These are phyloP conservation scores for Melangyna quadrimaculata DNA, from an alignment of 2,888 invertebrate genomes.

Conservation along the genomic window DNA sequence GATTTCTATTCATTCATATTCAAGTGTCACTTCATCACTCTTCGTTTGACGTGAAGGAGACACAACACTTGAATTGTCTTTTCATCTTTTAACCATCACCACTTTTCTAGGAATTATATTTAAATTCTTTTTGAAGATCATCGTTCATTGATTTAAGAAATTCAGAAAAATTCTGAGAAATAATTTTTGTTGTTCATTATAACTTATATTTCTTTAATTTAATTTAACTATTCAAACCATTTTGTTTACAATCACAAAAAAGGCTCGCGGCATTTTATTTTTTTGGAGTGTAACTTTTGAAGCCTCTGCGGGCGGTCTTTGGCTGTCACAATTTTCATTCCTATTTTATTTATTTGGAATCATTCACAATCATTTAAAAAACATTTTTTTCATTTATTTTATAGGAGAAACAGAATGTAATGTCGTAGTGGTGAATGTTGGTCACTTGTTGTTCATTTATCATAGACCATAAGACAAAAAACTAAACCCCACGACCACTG, in stretches of 20 bases:
- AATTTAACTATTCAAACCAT: not conserved
- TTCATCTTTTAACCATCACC: not conserved
- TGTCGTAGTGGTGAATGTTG: not conserved
- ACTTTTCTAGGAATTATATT: conserved; percentile 54
- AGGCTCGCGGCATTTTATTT: not conserved
- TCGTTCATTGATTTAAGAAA: conserved; percentile 19
- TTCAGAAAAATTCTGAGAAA: conserved; percentile 42
- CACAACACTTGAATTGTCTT: conserved; percentile 19
- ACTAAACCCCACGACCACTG: conserved; percentile 35
- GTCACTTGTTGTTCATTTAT: conserved; percentile 13
- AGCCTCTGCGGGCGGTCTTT: conserved; percentile 2
- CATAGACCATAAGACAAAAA: conserved; percentile 11
- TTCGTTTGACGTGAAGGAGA: conserved; percentile 3
- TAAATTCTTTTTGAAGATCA: conserved; percentile 31
- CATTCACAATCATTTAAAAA: conserved; percentile 1
- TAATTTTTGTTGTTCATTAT: not conserved
- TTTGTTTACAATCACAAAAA: not conserved
- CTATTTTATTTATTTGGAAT: not conserved
- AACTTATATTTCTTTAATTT: not conserved
- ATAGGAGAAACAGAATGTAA: not conserved
- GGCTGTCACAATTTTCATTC: conserved; percentile 10
- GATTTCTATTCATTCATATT: not conserved
- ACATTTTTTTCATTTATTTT: not conserved
- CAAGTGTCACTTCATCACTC: conserved; percentile 20
- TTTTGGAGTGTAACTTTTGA: not conserved